A percentile compares a stretch with the other conserved stretches of the same genome.
Evolutionary conservation across 2,888 invertebrate species (phyloP).

Genomic region (Anagyrus pseudococci): DNA sequence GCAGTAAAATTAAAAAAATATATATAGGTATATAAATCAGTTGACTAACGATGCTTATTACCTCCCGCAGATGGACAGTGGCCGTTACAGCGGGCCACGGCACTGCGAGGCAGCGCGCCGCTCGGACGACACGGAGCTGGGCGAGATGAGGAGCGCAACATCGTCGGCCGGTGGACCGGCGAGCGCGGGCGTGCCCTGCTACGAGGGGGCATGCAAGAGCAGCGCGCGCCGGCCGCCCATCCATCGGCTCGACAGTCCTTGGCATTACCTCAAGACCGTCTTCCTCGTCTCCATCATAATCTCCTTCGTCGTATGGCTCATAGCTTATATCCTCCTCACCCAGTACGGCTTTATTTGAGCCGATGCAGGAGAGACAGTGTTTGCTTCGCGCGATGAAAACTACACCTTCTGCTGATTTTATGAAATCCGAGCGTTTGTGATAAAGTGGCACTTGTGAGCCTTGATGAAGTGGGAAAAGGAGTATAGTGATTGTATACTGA

Average conservation of each 20-base stretch:
- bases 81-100: conserved; percentile 45
- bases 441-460: too few species aligned
- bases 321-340: conserved; percentile 58
- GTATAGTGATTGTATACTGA: too few species aligned
- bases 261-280: conserved; percentile 64
- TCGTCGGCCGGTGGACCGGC: too few species aligned
- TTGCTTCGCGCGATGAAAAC: too few species aligned
- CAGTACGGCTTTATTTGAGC: conserved; percentile 31
- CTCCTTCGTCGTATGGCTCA: conserved; percentile 63
- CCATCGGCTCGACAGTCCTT: conserved; percentile 61
- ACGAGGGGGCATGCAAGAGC: conserved; percentile 50
- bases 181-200: conserved; percentile 44
- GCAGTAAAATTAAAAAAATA: too few species aligned
- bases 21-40: too few species aligned
- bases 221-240: conserved; percentile 27
- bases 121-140: conserved; percentile 55
- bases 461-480: too few species aligned
- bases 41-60: not conserved
- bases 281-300: conserved; percentile 62
- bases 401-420: too few species aligned
- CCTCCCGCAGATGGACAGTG: conserved; percentile 63
- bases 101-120: conserved; percentile 41
- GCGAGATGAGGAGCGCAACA: conserved; percentile 48
- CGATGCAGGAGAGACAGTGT: too few species aligned
- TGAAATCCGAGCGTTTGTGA: too few species aligned